phyloP scores from a whole-genome alignment of 2,797 vertebrate species.

The Pogonophryne albipinna region DNA sequence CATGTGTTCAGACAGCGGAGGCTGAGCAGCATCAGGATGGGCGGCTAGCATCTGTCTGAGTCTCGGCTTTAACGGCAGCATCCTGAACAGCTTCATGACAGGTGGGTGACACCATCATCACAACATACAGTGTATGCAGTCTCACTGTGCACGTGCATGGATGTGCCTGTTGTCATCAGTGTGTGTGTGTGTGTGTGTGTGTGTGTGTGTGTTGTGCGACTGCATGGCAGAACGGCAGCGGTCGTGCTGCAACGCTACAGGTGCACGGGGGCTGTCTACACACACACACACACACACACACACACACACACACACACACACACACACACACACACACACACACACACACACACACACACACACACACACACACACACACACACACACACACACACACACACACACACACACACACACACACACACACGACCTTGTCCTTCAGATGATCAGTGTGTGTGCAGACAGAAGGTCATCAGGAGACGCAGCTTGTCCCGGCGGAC shows the following conservation, averaged over 20 bases:
- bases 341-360: background rate
- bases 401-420: background rate
- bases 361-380: background rate
- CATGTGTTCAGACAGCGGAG: slow-evolving; percentile 3
- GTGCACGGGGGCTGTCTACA: slow-evolving; percentile 26
- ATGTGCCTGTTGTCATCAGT: background rate
- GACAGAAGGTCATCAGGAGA: slow-evolving; percentile 24
- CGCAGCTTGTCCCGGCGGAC: background rate
- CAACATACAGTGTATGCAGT: background rate
- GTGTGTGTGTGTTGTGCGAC: background rate
- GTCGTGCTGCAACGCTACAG: slow-evolving; percentile 49
- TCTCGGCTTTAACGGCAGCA: background rate
- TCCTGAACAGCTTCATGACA: slow-evolving; percentile 5
- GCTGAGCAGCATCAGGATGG: slow-evolving; percentile 30
- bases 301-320: background rate
- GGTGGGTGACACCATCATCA: slow-evolving; percentile 20
- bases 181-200: background rate
- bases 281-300: background rate
- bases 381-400: background rate
- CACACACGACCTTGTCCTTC: slow-evolving; percentile 46
- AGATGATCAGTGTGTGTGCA: background rate
- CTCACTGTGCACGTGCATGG: background rate
- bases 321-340: background rate
- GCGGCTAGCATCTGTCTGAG: slow-evolving; percentile 20
- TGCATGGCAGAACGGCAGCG: background rate